phyloP scores from a whole-genome alignment of 1,140 invertebrate genomes.

The fruit fly (Drosophila melanogaster) region DNA sequence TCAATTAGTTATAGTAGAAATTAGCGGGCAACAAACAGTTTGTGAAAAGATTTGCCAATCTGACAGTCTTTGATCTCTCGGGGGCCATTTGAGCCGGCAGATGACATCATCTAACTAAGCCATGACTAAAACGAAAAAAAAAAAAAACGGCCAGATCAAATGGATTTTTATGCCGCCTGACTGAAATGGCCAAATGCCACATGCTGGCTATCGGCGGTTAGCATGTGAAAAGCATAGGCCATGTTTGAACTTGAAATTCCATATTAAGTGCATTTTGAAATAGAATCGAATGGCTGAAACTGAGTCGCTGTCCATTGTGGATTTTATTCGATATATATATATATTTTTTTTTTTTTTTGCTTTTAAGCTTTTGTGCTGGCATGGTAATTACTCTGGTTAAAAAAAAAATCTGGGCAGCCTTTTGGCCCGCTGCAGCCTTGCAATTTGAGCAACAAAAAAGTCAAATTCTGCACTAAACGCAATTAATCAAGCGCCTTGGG shows the following conservation, averaged over 20 bases:
- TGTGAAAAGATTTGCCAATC: constrained; percentile 57
- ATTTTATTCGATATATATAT: not conserved
- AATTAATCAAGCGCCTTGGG: constrained; percentile 75
- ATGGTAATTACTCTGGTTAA: constrained; percentile 71
- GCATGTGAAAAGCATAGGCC: constrained; percentile 21
- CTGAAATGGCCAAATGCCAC: constrained; percentile 45
- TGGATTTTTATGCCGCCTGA: constrained; percentile 40
- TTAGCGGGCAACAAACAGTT: constrained; percentile 39
- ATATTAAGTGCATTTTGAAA: constrained; percentile 81
- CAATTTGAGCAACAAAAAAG: constrained; percentile 79
- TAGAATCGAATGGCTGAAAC: constrained; percentile 51
- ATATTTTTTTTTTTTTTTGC: too few species aligned
- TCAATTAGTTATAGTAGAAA: constrained; percentile 56
- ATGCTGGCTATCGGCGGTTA: constrained; percentile 36
- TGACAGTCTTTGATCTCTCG: constrained; percentile 56
- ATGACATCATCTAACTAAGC: constrained; percentile 43
- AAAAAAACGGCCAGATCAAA: constrained; percentile 54
- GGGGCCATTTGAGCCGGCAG: constrained; percentile 41
- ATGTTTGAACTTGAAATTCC: constrained; percentile 75
- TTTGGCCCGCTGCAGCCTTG: constrained; percentile 27
- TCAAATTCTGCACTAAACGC: constrained; percentile 75
- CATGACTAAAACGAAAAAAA: too few species aligned
- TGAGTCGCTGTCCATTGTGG: constrained; percentile 25
- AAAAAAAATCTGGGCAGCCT: constrained; percentile 31
- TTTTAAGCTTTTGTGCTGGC: constrained; percentile 29